Evolutionary conservation across 1,140 invertebrate genomes (phyloP).

Genomic region (Eueides isabella): DNA sequence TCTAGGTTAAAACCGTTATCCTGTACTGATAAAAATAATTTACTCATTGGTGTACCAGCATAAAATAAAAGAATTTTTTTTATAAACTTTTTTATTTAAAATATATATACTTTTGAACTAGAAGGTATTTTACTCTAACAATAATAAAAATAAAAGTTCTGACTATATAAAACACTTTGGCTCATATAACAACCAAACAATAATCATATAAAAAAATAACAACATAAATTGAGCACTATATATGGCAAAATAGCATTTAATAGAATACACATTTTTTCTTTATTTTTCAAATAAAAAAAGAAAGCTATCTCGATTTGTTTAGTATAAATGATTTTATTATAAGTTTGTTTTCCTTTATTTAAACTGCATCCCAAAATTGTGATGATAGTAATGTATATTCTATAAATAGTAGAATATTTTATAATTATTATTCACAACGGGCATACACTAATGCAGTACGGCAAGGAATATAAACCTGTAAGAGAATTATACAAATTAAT

Average conservation of each 20-base stretch:
- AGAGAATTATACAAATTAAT: slow-evolving; percentile 82
- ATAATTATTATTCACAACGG: slow-evolving; percentile 53
- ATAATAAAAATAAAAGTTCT: slow-evolving; percentile 34
- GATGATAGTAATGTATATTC: slow-evolving; percentile 2
- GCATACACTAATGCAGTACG: slow-evolving; percentile 86
- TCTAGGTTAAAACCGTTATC: slow-evolving; percentile 89
- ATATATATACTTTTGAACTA: slow-evolving; percentile 34
- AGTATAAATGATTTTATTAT: not conserved
- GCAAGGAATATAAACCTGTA: slow-evolving; percentile 88
- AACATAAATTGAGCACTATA: not conserved
- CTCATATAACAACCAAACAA: slow-evolving; percentile 16
- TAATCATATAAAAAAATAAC: not conserved
- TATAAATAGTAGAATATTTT: not conserved
- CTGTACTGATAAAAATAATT: slow-evolving; percentile 97
- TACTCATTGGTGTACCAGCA: slow-evolving; percentile 89
- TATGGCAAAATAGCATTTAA: slow-evolving; percentile 19
- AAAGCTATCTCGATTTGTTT: not conserved
- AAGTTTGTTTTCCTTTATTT: not conserved
- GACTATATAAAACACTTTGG: slow-evolving; percentile 22
- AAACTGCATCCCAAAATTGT: not conserved
- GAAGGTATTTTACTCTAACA: slow-evolving; percentile 42
- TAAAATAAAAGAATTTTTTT: slow-evolving; percentile 41
- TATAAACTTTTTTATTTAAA: slow-evolving; percentile 33
- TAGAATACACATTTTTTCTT: not conserved
- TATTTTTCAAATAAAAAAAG: not conserved